Evolutionary conservation across 2,888 invertebrate species (phyloP), one percentile per base, ranked within the genome.

Genomic region (Dynastes maya): DNA sequence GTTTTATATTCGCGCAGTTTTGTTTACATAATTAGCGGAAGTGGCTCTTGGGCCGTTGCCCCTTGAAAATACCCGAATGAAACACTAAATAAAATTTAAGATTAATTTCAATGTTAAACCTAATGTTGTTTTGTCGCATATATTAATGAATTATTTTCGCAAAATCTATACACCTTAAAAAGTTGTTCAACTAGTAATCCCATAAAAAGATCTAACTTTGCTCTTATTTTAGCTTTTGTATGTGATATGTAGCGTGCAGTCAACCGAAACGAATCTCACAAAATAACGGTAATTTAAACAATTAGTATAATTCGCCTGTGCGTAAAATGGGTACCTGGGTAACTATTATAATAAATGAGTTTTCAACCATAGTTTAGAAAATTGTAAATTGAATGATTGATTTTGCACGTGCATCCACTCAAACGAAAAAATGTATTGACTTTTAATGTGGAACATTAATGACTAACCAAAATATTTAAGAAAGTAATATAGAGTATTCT

Each of bases 1-100:
- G 51, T 29, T 68, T 68, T 51, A 51, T 68, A 51, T 68, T 68
- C 68, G 68, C 49, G 51, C 51, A 51, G 68, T 51, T 68, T 68
- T 68, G 68, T 68, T 68, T 68, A 68, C 22, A 49, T 68, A 68
- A 68, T 68, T 68, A 68, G 51, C 68, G 68, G 68, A 68, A 68
- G 51, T 68, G 45, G 49, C 27, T 68, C 22, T 51, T 68, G 68
- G 68, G 68, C 51, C 51, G 68, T 68, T 68, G 68, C 49, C 68
- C 68, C 51, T 68, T 68, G 13, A 51, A 51, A 27, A 68, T 68
- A 51, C 29, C 68, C 53, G 51, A 68, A 68, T 68, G 32, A 68
- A 68, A 68, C 68, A 29, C 29, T 6, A 68, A 68, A 68, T 68
- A 49, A 68, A 68, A 51, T 68, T 29, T 27, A 27, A 27, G 29